Conservation (phyloP, 2,113 vertebrate species). For the Austrofundulus limnaeus region DNA sequence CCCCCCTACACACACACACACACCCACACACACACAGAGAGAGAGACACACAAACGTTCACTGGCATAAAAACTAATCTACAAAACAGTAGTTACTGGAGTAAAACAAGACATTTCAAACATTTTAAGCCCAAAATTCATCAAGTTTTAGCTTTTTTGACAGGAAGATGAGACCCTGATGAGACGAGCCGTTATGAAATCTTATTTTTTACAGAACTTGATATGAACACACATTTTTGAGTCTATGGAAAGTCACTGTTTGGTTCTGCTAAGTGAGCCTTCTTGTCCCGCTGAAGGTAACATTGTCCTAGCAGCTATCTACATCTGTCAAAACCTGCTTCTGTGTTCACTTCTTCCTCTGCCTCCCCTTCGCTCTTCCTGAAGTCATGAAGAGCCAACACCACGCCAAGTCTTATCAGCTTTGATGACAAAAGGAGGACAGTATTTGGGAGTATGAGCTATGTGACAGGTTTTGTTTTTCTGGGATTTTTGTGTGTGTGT, state of each 20-base stretch:
- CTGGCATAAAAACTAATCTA: background rate
- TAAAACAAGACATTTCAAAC: background rate
- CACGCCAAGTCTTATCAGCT: slow-evolving; percentile 57
- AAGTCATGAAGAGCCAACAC: slow-evolving; percentile 48
- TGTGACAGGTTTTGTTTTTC: background rate
- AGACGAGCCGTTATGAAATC: background rate
- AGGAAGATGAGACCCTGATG: no score
- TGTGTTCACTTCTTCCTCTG: slow-evolving; percentile 8
- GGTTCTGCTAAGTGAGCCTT: no score
- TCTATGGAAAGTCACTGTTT: no score
- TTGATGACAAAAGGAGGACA: slow-evolving; percentile 70
- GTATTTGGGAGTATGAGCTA: slow-evolving; percentile 51
- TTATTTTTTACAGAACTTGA: background rate
- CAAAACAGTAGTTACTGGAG: background rate
- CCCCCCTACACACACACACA: slow-evolving; percentile 18
- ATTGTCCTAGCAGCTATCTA: background rate
- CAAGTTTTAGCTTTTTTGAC: background rate
- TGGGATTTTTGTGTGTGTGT: background rate
- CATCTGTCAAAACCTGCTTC: background rate
- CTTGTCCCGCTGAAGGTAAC: background rate
- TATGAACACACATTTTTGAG: background rate
- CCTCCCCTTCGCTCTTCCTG: slow-evolving; percentile 35
- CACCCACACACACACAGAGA: slow-evolving; percentile 14
- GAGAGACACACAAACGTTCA: slow-evolving; percentile 15
- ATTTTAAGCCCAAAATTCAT: background rate